These are phyloP conservation scores for Dicrurus megarhynchus DNA, from an alignment of 2,113 vertebrate species.

Conservation along the genomic window DNA sequence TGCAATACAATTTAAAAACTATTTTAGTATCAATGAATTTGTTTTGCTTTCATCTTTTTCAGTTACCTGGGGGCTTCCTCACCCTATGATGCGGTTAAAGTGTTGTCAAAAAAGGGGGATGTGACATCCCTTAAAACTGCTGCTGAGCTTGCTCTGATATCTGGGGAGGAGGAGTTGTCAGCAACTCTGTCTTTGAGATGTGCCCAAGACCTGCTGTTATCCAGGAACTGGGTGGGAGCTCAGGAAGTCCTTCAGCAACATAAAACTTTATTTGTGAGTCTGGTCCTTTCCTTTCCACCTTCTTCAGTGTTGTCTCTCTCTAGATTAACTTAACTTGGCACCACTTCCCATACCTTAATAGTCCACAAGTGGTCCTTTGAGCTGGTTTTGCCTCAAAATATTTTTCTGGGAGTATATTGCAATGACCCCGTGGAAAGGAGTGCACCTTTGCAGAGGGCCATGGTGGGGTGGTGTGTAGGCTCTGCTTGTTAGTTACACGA, in stretches of 20 bases:
- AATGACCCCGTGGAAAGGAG: not conserved
- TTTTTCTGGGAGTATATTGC: not conserved
- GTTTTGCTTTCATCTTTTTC: not conserved
- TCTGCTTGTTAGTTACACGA: not conserved
- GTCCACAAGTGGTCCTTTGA: not conserved
- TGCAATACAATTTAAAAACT: not conserved
- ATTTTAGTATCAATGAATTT: not conserved
- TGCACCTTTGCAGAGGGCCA: not conserved
- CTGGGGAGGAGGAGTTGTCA: slow-evolving; percentile 81
- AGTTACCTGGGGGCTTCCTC: slow-evolving; percentile 87
- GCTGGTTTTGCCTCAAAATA: not conserved
- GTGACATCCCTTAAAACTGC: slow-evolving; percentile 81
- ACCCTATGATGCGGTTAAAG: slow-evolving; percentile 91
- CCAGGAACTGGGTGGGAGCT: slow-evolving; percentile 84
- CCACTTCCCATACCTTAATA: not conserved
- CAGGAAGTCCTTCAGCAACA: slow-evolving; percentile 84
- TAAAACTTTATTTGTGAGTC: slow-evolving; percentile 83
- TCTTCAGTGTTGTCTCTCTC: not conserved
- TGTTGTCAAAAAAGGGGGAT: slow-evolving; percentile 90
- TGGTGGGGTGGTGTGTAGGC: rapidly evolving
- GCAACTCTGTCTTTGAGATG: slow-evolving; percentile 85
- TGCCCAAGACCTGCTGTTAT: slow-evolving; percentile 82
- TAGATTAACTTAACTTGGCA: not conserved
- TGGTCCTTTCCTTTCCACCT: not conserved
- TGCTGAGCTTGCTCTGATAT: slow-evolving; percentile 78